A percentile compares a stretch with the other conserved stretches of the same genome.
Evolutionary conservation across 2,888 invertebrate species (phyloP).

Genomic region (Pardosa pseudoannulata): DNA sequence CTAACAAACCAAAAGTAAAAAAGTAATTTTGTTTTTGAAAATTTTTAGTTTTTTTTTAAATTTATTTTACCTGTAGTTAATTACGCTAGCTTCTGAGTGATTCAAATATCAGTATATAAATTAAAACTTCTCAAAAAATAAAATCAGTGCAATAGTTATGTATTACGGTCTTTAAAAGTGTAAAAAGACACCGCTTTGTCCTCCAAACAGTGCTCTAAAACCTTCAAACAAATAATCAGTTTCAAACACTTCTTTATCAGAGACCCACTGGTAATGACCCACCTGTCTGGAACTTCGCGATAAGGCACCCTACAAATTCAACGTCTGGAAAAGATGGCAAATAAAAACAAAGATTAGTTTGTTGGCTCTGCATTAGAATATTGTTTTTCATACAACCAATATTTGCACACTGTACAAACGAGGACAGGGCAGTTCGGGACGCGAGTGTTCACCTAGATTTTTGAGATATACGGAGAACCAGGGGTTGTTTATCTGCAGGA

Average conservation of each 20-base stretch:
- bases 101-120: no score
- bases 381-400: background rate
- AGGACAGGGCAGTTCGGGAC: background rate
- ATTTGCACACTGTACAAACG: no score
- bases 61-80: no score
- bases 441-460: background rate
- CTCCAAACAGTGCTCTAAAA: no score
- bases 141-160: no score
- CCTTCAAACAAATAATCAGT: background rate
- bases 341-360: constrained; percentile 11
- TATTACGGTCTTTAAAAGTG: no score
- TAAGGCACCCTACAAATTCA: constrained; percentile 19
- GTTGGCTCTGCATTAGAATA: constrained; percentile 19
- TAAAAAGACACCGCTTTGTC: no score
- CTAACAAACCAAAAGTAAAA: no score
- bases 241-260: background rate
- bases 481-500: background rate
- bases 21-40: no score
- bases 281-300: background rate
- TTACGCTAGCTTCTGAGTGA: no score
- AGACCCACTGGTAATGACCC: constrained; percentile 9
- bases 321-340: background rate
- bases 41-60: no score
- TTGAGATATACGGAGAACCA: background rate
- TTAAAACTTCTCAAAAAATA: no score